Evolutionary conservation across 2,888 invertebrate species (phyloP).

Genomic region (Nomada fucata): DNA sequence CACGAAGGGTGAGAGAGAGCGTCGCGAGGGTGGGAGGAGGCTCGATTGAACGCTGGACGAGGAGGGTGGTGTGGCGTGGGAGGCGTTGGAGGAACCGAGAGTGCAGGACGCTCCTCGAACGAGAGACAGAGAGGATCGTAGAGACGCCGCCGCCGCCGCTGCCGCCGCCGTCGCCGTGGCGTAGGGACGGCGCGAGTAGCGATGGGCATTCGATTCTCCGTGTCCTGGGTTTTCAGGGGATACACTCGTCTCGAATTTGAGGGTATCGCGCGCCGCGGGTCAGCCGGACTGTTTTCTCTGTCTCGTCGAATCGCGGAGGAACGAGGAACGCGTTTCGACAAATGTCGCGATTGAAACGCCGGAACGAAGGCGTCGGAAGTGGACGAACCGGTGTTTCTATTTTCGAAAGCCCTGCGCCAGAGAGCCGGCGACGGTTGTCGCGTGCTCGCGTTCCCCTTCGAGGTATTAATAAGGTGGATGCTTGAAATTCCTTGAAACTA

Average conservation of each 20-base stretch:
- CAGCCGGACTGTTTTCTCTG: neutral
- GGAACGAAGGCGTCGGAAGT: no score
- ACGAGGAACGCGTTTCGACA: neutral
- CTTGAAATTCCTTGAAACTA: no score
- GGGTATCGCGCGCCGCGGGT: neutral
- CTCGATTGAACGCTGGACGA: slow-evolving; percentile 36
- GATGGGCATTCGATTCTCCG: slow-evolving; percentile 53
- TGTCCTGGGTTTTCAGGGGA: slow-evolving; percentile 46
- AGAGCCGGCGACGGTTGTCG: no score
- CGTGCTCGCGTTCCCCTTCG: no score
- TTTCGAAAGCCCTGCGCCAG: no score
- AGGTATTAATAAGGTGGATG: no score
- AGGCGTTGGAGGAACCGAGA: slow-evolving; percentile 9
- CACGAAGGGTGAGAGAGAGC: slow-evolving; percentile 36
- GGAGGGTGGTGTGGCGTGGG: neutral
- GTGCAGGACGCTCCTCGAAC: neutral
- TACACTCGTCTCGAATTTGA: slow-evolving; percentile 28
- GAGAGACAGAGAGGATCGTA: slow-evolving; percentile 9
- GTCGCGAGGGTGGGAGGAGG: slow-evolving; percentile 8
- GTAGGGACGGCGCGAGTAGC: slow-evolving; percentile 31
- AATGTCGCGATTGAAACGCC: neutral
- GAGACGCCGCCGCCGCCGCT: slow-evolving; percentile 24
- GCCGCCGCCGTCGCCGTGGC: neutral
- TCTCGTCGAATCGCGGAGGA: neutral
- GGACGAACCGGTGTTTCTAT: no score